Conservation (phyloP, 2,888 invertebrate species). For the Lochmaea crataegi region DNA sequence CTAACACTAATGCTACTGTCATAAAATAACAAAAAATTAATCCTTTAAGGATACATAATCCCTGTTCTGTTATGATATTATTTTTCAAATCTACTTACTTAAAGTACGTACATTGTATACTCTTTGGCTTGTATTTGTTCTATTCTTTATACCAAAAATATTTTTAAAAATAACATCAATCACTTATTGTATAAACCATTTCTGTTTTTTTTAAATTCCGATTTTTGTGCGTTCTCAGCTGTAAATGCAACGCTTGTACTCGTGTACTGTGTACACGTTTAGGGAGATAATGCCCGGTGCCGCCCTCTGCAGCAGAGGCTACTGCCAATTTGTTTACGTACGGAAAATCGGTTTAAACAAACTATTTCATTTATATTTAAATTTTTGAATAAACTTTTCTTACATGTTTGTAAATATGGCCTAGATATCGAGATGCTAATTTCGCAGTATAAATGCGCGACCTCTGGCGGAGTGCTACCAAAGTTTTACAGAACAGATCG, state of each 20-base stretch:
- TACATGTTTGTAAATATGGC: not conserved
- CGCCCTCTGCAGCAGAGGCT: not conserved
- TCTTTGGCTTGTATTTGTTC: conserved; percentile 5
- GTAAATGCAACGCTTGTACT: conserved; percentile 16
- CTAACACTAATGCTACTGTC: conserved; percentile 16
- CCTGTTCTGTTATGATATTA: conserved; percentile 15
- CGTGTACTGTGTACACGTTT: not conserved
- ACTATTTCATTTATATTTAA: not conserved
- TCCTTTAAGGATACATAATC: conserved; percentile 22
- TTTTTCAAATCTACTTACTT: conserved; percentile 27
- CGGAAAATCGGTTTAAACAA: not conserved
- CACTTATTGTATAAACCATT: conserved; percentile 23
- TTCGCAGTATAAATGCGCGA: not conserved
- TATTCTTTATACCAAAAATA: conserved; percentile 6
- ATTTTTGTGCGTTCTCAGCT: not conserved
- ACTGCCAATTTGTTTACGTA: not conserved
- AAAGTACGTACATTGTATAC: not conserved
- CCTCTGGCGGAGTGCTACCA: not conserved
- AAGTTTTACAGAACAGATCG: not conserved
- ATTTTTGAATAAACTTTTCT: not conserved
- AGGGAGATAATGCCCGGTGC: not conserved
- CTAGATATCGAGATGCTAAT: not conserved
- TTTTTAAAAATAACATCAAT: conserved; percentile 20
- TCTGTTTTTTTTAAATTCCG: conserved; percentile 1
- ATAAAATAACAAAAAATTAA: conserved; percentile 24